A percentile compares a stretch with the other conserved stretches of the same genome.
phyloP scores from a whole-genome alignment of 2,113 vertebrate species.

The Sinocyclocheilus anshuiensis region DNA sequence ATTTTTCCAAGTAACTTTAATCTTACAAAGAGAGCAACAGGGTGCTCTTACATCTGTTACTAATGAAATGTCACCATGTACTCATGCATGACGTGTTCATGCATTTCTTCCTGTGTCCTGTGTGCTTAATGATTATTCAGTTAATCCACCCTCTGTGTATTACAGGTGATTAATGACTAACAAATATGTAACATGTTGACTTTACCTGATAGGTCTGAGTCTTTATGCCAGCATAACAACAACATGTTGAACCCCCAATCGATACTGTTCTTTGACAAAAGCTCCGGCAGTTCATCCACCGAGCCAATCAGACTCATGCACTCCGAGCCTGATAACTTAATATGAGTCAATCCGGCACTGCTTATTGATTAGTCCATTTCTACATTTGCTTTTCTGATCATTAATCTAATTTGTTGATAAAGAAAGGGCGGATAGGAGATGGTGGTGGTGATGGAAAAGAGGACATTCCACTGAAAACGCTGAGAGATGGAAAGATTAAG shows the following conservation, averaged over 20 bases:
- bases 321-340: slow-evolving; percentile 16
- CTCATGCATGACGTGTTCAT: slow-evolving; percentile 6
- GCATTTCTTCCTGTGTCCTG: slow-evolving; percentile 26
- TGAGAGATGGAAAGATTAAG: slow-evolving; percentile 25
- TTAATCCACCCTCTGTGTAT: neutral
- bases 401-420: neutral
- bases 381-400: slow-evolving; percentile 46
- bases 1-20: neutral
- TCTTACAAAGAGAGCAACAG: neutral
- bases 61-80: neutral
- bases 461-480: slow-evolving; percentile 17
- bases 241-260: slow-evolving; percentile 21
- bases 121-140: slow-evolving; percentile 31
- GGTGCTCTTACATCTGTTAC: slow-evolving; percentile 30
- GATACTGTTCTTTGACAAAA: slow-evolving; percentile 11
- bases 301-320: neutral
- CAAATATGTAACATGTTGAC: slow-evolving; percentile 40
- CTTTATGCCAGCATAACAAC: neutral
- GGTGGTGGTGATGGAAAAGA: neutral
- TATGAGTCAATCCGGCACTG: neutral
- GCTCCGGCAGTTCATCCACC: neutral
- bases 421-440: neutral
- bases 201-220: slow-evolving; percentile 38
- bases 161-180: slow-evolving; percentile 24
- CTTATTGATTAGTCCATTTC: slow-evolving; percentile 35